Evolutionary conservation across 2,113 vertebrate species (phyloP).

Genomic region (Centropus unirufus): DNA sequence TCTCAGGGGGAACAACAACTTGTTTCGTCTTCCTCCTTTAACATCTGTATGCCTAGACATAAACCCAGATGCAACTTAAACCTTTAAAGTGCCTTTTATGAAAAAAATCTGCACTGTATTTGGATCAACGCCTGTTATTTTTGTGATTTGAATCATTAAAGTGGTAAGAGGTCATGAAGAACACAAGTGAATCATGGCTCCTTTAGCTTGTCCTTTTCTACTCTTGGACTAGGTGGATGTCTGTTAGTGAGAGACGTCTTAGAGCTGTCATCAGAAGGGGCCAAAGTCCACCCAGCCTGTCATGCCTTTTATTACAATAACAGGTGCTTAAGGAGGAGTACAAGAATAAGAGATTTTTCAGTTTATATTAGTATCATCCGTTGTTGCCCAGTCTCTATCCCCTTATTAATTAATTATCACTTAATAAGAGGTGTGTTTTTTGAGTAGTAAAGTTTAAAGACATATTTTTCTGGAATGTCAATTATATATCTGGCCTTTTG

Average conservation of each 20-base stretch:
- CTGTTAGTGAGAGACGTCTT: neutral
- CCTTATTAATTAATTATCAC: constrained; percentile 17
- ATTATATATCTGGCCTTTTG: neutral
- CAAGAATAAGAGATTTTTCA: neutral
- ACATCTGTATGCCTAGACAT: neutral
- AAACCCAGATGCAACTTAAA: neutral
- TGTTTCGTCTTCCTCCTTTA: neutral
- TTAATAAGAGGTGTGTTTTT: neutral
- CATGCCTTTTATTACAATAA: neutral
- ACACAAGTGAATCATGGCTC: neutral
- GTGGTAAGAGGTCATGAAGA: neutral
- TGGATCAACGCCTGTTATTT: neutral
- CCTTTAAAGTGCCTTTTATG: neutral
- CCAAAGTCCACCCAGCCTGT: neutral
- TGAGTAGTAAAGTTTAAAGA: neutral
- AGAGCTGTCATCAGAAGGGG: neutral
- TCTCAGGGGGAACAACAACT: neutral
- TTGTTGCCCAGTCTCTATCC: neutral
- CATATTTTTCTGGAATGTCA: neutral
- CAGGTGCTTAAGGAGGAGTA: neutral
- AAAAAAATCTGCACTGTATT: neutral
- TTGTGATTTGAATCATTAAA: neutral
- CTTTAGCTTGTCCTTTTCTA: neutral
- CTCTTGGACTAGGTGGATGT: neutral
- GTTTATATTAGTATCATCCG: neutral